Base-by-base conservation (phyloP, 2,797 vertebrate species). In the Intellagama lesueurii region DNA sequence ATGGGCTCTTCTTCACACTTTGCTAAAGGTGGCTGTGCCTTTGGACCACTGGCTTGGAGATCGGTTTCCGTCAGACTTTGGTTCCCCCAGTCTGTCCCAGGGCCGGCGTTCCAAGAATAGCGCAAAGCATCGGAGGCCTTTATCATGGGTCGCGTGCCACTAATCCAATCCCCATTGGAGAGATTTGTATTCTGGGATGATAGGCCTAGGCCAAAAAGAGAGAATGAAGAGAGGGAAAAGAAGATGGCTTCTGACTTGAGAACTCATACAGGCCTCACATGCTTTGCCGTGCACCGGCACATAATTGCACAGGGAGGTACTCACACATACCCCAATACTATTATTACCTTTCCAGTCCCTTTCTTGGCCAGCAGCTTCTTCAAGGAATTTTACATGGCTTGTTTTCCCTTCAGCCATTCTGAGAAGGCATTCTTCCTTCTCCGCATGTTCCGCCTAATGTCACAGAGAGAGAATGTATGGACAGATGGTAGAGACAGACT, bases 321-420 rank as follows among this genome's bases (percentile, higher is more conserved):
- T 16, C 11, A 40, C 22, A n/a, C 40, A 69, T 47, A 8, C 26
- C 8, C 28, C 35, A 26, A 12, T 0, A 0, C 2, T 30, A 1
- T 4, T 64, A 9, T 91, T 93, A 97, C 96, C 97, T 96, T 93
- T 28, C 72, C 16, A 77, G 12, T 89, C 28, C 6, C 44, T 86
- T 83, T 56, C 90, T 82, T 32, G 85, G 75, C 78, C 52, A 7
- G 86, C 60, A 17, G 6, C 68, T n/a, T 90, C 89, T 35, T 92
- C 89, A 83, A 91, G 88, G 6, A 87, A 16, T 91, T 90, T 82
- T 73, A 6, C n/a, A 84, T 52, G 24, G 86, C 49, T 92, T 85
- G 90, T 85, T 83, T 92, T 93, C 83, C 86, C 90, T 94, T 95
- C 94, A 76, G 73, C 56, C 88, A 80, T 0, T 91, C n/a, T 30